Evolutionary conservation across 1,140 invertebrate genomes (phyloP).

Genomic region (Marisa cornuarietis): DNA sequence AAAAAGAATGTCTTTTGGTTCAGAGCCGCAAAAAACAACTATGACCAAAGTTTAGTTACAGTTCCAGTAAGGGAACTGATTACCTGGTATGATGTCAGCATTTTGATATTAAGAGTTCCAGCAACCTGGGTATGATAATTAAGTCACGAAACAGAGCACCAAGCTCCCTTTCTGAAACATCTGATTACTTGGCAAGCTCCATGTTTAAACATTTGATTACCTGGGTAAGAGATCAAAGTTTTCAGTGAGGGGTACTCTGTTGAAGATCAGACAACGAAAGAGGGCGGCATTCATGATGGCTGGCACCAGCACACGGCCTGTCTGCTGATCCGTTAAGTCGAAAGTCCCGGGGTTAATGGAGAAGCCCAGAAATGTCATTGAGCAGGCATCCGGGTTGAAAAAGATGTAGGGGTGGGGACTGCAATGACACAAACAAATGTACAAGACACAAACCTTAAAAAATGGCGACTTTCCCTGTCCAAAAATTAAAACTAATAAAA

Average conservation of each 20-base stretch:
- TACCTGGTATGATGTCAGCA: too few species aligned
- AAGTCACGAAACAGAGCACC: too few species aligned
- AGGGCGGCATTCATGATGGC: constrained; percentile 44
- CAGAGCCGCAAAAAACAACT: too few species aligned
- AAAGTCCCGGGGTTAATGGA: constrained; percentile 48
- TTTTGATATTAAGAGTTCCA: too few species aligned
- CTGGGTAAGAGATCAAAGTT: constrained; percentile 58
- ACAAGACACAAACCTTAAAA: too few species aligned
- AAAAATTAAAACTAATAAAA: not conserved
- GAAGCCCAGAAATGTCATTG: constrained; percentile 61
- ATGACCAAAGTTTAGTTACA: too few species aligned
- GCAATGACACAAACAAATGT: constrained; percentile 1
- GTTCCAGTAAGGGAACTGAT: too few species aligned
- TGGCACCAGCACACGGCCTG: constrained; percentile 35
- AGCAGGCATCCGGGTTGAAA: constrained; percentile 55
- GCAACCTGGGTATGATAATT: too few species aligned
- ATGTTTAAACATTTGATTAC: constrained; percentile 26
- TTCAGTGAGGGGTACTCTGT: constrained; percentile 52
- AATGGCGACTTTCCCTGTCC: too few species aligned
- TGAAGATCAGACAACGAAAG: constrained; percentile 42
- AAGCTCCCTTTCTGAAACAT: not conserved
- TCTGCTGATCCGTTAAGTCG: constrained; percentile 52
- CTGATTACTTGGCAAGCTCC: too few species aligned
- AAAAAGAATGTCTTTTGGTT: too few species aligned
- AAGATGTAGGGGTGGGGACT: constrained; percentile 62